These are phyloP conservation scores for Danaus chrysippus DNA, from an alignment of 2,888 invertebrate genomes.

Conservation along the genomic window DNA sequence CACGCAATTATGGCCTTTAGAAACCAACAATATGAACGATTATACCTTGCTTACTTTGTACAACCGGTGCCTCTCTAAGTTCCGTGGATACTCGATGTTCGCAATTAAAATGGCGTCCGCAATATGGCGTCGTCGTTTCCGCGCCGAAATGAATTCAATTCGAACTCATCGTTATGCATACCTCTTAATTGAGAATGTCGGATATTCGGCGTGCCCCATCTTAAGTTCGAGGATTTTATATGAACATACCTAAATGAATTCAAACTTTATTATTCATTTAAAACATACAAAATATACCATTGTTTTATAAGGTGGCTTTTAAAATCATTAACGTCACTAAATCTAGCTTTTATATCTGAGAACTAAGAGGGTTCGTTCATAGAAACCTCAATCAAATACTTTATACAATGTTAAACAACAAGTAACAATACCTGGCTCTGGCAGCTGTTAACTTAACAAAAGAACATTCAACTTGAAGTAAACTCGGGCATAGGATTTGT, in stretches of 20 bases:
- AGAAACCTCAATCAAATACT: constrained; percentile 4
- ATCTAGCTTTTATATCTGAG: background rate
- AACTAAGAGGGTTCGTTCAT: background rate
- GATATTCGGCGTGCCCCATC: constrained; percentile 15
- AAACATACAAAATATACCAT: too few relatives aligned
- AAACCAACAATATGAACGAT: constrained; percentile 10
- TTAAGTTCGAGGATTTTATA: background rate
- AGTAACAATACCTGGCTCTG: constrained; percentile 7
- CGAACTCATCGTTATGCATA: constrained; percentile 42
- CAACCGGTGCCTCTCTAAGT: constrained; percentile 24
- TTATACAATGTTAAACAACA: background rate
- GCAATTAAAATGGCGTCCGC: constrained; percentile 34
- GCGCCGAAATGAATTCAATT: constrained; percentile 31
- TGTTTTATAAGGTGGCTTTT: too few relatives aligned
- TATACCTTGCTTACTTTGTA: constrained; percentile 15
- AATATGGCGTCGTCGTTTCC: constrained; percentile 30
- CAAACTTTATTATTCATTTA: too few relatives aligned
- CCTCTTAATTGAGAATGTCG: constrained; percentile 37
- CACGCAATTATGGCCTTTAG: constrained; percentile 19
- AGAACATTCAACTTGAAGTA: constrained; percentile 1
- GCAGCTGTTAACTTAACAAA: constrained; percentile 7
- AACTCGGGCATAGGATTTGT: background rate
- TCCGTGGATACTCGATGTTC: constrained; percentile 29
- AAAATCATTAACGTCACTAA: too few relatives aligned
- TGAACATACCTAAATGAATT: background rate